These are phyloP conservation scores for Panurus biarmicus DNA, from an alignment of 2,113 vertebrate genomes.

Conservation along the genomic window DNA sequence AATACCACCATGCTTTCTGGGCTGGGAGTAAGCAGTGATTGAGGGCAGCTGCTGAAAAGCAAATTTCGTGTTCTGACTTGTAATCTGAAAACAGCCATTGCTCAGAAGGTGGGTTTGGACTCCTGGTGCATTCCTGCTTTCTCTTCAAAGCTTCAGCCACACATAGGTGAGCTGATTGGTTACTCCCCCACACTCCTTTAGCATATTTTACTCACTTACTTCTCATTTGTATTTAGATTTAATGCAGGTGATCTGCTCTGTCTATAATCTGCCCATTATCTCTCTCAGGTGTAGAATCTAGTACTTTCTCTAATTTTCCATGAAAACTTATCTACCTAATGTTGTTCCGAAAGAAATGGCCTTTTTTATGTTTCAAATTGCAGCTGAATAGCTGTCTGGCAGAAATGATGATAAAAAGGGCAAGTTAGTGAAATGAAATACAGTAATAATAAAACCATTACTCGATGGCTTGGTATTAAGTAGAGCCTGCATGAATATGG, in stretches of 20 bases:
- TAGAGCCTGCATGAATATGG: not conserved
- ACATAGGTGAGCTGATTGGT: not conserved
- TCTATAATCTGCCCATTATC: not conserved
- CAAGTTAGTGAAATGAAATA: constrained; percentile 1
- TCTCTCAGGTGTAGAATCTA: not conserved
- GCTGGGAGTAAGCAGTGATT: not conserved
- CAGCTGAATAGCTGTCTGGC: not conserved
- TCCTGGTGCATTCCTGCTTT: not conserved
- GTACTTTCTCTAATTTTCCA: not conserved
- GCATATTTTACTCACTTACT: not conserved
- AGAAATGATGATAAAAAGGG: not conserved
- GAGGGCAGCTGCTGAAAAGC: not conserved
- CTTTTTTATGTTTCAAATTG: not conserved
- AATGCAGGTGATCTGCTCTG: not conserved
- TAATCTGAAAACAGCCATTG: not conserved
- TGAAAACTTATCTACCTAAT: not conserved
- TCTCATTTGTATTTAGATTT: not conserved
- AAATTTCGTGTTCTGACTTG: not conserved
- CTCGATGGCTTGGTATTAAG: not conserved
- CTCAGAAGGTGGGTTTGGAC: not conserved
- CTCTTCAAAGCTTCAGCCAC: not conserved
- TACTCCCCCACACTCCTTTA: not conserved
- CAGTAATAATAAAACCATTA: not conserved
- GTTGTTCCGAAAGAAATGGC: not conserved
- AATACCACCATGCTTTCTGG: not conserved